phyloP scores from a whole-genome alignment of 2,113 vertebrate species.

The Thalassoma bifasciatum region DNA sequence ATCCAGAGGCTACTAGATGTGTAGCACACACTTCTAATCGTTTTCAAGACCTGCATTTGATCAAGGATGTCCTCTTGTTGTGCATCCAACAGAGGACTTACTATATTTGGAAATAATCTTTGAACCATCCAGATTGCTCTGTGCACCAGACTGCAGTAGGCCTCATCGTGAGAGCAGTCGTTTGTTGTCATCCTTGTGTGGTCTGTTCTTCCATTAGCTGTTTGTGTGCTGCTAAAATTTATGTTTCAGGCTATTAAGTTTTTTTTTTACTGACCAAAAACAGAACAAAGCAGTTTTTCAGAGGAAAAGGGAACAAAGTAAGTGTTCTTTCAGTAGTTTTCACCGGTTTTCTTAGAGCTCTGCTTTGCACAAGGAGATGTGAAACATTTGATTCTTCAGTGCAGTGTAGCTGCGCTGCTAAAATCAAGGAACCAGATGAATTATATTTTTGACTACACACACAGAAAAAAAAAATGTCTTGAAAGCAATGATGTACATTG shows the following conservation, averaged over 20 bases:
- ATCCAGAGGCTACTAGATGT: neutral
- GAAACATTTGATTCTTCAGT: neutral
- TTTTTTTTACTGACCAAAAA: constrained; percentile 14
- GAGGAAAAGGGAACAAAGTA: neutral
- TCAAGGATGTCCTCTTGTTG: neutral
- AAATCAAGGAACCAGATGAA: no score
- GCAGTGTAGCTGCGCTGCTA: no score
- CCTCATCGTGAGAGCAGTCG: neutral
- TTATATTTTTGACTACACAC: no score
- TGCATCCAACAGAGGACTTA: neutral
- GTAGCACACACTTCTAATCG: neutral
- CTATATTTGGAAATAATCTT: neutral
- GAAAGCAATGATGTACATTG: no score
- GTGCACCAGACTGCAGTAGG: neutral
- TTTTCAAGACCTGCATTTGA: neutral
- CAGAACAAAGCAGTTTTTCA: no score
- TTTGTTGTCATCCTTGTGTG: neutral
- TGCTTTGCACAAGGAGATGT: neutral
- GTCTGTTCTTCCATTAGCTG: neutral
- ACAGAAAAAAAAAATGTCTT: no score
- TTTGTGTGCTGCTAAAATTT: neutral
- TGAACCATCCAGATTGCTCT: no score
- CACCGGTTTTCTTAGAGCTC: neutral
- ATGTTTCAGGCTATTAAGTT: neutral
- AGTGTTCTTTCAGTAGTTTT: neutral